phyloP scores from a whole-genome alignment of 2,888 invertebrate species.

The Aproaerema taeniolella region DNA sequence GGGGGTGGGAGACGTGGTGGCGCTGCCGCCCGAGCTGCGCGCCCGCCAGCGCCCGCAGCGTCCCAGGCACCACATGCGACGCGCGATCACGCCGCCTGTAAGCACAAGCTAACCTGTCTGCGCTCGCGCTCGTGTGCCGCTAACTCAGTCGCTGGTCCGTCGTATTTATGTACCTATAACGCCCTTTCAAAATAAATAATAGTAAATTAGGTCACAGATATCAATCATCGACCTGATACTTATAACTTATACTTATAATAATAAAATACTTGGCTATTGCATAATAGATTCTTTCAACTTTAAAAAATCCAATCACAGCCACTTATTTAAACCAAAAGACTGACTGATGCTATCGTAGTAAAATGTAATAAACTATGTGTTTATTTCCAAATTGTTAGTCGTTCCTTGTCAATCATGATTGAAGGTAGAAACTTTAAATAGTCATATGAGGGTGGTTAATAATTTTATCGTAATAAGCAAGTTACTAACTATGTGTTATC shows the following conservation, averaged over 20 bases:
- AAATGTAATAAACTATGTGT: no score
- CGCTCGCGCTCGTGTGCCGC: constrained; percentile 56
- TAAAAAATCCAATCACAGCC: no score
- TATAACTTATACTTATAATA: no score
- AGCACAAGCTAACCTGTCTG: constrained; percentile 69
- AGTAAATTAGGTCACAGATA: no score
- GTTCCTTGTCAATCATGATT: no score
- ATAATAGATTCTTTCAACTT: no score
- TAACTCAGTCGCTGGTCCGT: constrained; percentile 70
- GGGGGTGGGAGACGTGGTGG: constrained; percentile 59
- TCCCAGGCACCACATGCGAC: constrained; percentile 70
- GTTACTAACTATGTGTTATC: constrained; percentile 24
- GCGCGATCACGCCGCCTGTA: constrained; percentile 76
- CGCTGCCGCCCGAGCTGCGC: constrained; percentile 65
- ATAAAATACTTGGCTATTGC: no score
- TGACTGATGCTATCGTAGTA: no score
- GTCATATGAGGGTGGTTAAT: constrained; percentile 17
- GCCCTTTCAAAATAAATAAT: constrained; percentile 1
- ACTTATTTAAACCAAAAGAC: no score
- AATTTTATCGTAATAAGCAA: constrained; percentile 3
- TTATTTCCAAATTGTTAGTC: no score
- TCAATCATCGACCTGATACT: no score
- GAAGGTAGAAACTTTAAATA: no score
- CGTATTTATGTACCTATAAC: constrained; percentile 33
- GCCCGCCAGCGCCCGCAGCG: constrained; percentile 57